These are phyloP conservation scores for Hofmannophila pseudospretella DNA, from an alignment of 2,888 invertebrate species.

Conservation along the genomic window DNA sequence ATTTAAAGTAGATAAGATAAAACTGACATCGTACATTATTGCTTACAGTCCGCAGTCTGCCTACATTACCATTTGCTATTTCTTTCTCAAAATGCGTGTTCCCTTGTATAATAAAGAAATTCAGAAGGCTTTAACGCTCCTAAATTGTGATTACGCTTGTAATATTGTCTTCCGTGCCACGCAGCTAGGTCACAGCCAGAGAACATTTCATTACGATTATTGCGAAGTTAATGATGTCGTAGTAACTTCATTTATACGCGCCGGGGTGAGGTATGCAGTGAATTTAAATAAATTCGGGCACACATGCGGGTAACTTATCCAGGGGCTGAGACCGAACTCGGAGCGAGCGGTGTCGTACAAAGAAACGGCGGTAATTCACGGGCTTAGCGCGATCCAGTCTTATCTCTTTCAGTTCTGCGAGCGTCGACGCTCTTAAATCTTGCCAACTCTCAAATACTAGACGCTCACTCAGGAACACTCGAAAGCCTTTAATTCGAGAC, in stretches of 20 bases:
- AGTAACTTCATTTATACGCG: slow-evolving; percentile 45
- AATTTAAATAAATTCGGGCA: slow-evolving; percentile 58
- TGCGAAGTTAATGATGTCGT: slow-evolving; percentile 59
- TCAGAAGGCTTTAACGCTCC: slow-evolving; percentile 29
- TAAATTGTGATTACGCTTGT: slow-evolving; percentile 49
- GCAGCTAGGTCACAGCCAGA: slow-evolving; percentile 43
- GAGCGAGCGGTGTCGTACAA: slow-evolving; percentile 36
- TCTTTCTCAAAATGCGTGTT: slow-evolving; percentile 25
- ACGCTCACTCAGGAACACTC: slow-evolving; percentile 46
- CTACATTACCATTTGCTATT: slow-evolving; percentile 26
- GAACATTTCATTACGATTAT: slow-evolving; percentile 61
- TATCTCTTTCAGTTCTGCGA: slow-evolving; percentile 56
- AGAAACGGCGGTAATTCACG: slow-evolving; percentile 55
- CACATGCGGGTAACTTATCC: slow-evolving; percentile 41
- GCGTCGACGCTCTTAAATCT: slow-evolving; percentile 58
- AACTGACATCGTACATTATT: slow-evolving; percentile 33
- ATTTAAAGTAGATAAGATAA: slow-evolving; percentile 26
- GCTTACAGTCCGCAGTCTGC: slow-evolving; percentile 21
- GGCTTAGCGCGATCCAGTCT: slow-evolving; percentile 54
- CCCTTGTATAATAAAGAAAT: slow-evolving; percentile 36
- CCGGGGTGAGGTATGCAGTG: slow-evolving; percentile 41
- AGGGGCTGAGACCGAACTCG: slow-evolving; percentile 27
- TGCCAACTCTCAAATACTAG: slow-evolving; percentile 44
- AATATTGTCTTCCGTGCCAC: slow-evolving; percentile 39
- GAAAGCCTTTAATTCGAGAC: slow-evolving; percentile 56